Conservation (phyloP, 1,140 invertebrate genomes). For the Patella vulgata region DNA sequence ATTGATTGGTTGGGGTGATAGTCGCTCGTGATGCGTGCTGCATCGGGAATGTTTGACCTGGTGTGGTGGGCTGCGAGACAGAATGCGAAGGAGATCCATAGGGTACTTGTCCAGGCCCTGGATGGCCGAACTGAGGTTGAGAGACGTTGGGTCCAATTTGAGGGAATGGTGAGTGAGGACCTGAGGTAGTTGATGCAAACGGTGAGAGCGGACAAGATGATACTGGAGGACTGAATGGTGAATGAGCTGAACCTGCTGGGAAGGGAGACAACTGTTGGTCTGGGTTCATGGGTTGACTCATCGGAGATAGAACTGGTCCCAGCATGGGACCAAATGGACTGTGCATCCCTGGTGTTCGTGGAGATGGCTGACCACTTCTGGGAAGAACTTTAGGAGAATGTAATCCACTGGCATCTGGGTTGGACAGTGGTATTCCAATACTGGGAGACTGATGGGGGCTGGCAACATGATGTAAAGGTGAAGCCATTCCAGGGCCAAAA, state of each 20-base stretch:
- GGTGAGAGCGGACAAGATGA: constrained; percentile 47
- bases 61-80: constrained; percentile 33
- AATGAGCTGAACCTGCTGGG: constrained; percentile 38
- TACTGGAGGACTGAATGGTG: constrained; percentile 42
- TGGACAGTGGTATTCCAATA: constrained; percentile 24
- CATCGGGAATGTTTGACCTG: constrained; percentile 17
- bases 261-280: constrained; percentile 50
- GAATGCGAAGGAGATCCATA: constrained; percentile 28
- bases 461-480: constrained; percentile 30
- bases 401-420: constrained; percentile 24
- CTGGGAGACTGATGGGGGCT: constrained; percentile 28
- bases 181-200: constrained; percentile 26
- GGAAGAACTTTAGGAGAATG: constrained; percentile 53
- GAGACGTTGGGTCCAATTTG: constrained; percentile 18
- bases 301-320: constrained; percentile 25
- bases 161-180: constrained; percentile 42
- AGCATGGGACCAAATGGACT: constrained; percentile 43
- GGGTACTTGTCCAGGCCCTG: constrained; percentile 20
- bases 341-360: constrained; percentile 53
- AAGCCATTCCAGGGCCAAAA: constrained; percentile 27
- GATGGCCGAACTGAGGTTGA: constrained; percentile 19
- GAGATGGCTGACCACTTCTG: constrained; percentile 51
- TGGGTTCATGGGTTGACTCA: constrained; percentile 37
- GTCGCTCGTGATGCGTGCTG: constrained; percentile 47
- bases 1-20: constrained; percentile 48